Evolutionary conservation across 2,888 invertebrate species (phyloP), one percentile per base, ranked within the genome.

Genomic region (Lepidocyrtinus sp.): DNA sequence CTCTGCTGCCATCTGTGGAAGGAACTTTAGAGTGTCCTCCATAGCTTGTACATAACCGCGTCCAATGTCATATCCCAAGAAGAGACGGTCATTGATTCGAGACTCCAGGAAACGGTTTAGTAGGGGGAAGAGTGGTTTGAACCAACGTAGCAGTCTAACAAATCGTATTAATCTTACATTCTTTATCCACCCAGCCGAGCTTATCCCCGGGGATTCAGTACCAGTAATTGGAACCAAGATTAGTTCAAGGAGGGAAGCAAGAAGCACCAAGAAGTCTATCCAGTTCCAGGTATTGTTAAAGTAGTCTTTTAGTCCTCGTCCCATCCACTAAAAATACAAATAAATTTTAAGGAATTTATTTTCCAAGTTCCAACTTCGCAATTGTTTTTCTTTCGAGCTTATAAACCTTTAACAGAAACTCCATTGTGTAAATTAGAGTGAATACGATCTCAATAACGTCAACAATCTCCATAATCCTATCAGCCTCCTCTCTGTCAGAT

Each of bases 51-150:
- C 91, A 81, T 91, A 92, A 2, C 92, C 92, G 89, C 91, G 91
- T 0, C 91, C 92, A n/a, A 92, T 90, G 83, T 92, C 92, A 85
- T 92, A 92, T 0, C 92, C 92, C 81, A 91, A 90, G 1, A 91
- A 91, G 7, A 82, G 61, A 2, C 79, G 90, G 59, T 90, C 89
- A 80, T 91, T 91, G 17, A 92, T 91, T 88, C 90, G 89, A 1
- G 89, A 88, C 84, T 92, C 91, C 25, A 92, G 88, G 76, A 90
- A 89, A 0, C 89, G 89, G 88, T 91, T 90, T 50, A 91, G 85
- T 85, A 90, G 89, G 0, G 91, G 91, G 9, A 91, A 88, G 0
- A 89, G 88, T 0, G 89, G 89, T 81, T 90, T 89, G 88, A 74
- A 70, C 81, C 75, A 79, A 55, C 84, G 81, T 64, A 90, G 89